Evolutionary conservation across 2,888 invertebrate species (phyloP).

Genomic region (Tinea pellionella): DNA sequence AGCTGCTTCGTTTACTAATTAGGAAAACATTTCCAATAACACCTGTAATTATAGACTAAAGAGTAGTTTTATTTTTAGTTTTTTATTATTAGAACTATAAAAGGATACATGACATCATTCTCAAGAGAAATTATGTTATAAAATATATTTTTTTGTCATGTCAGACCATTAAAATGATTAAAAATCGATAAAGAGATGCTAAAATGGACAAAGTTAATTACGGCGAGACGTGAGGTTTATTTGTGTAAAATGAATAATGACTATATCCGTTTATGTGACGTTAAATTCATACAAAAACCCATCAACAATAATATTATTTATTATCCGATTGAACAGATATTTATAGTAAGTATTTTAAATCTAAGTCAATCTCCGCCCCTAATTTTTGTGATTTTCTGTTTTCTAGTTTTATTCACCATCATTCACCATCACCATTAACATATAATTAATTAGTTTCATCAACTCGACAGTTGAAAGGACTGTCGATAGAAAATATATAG

Average conservation of each 20-base stretch:
- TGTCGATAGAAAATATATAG: no score
- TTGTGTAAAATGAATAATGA: slow-evolving; percentile 9
- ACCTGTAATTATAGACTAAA: background rate
- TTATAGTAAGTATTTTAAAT: background rate
- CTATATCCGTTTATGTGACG: slow-evolving; percentile 6
- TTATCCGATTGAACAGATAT: slow-evolving; percentile 4
- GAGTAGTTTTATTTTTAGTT: background rate
- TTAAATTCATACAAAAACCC: slow-evolving; percentile 5
- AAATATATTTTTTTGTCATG: background rate
- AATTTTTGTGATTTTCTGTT: background rate
- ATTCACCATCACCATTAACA: no score
- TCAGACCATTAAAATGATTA: background rate
- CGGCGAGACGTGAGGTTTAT: background rate
- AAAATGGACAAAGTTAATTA: background rate
- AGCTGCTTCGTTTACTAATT: background rate
- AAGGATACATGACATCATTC: background rate
- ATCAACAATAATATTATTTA: slow-evolving; percentile 9
- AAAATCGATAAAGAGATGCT: background rate
- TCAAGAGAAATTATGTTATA: background rate
- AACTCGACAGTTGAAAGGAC: no score
- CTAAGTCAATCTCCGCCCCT: background rate
- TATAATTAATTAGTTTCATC: no score
- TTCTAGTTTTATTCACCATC: no score
- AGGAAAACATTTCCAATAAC: background rate
- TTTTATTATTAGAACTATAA: no score